Percentiles rank a stretch among this genome's conserved stretches.
phyloP scores from a whole-genome alignment of 2,888 invertebrate species.

The Apamea crenata region DNA sequence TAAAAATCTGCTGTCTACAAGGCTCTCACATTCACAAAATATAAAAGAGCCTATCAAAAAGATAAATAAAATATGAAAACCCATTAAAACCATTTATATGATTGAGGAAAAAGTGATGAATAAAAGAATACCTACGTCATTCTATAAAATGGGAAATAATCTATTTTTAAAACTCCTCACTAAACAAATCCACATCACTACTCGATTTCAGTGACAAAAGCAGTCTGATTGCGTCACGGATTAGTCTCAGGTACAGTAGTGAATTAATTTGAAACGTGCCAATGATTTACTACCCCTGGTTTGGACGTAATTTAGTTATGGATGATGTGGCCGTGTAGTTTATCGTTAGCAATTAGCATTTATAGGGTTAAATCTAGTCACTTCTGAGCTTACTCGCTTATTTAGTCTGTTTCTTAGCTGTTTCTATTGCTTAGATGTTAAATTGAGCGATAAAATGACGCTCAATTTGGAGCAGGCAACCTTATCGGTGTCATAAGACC shows the following conservation, averaged over 20 bases:
- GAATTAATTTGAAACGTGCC: slow-evolving; percentile 86
- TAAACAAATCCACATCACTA: slow-evolving; percentile 46
- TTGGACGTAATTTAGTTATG: slow-evolving; percentile 82
- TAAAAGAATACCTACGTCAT: not conserved
- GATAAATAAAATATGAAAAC: too few species aligned
- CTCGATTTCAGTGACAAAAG: slow-evolving; percentile 76
- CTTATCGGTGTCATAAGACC: not conserved
- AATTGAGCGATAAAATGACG: slow-evolving; percentile 30
- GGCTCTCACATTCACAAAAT: too few species aligned
- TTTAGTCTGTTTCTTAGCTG: slow-evolving; percentile 18
- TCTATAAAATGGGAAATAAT: not conserved
- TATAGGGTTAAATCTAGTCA: slow-evolving; percentile 67
- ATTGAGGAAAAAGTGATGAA: not conserved
- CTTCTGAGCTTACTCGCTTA: slow-evolving; percentile 40
- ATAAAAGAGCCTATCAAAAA: too few species aligned
- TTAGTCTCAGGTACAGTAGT: slow-evolving; percentile 79
- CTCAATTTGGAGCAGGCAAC: not conserved
- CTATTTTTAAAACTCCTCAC: slow-evolving; percentile 9
- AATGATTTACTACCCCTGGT: slow-evolving; percentile 84
- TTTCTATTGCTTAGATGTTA: slow-evolving; percentile 1
- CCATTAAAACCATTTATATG: not conserved
- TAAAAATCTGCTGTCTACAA: too few species aligned
- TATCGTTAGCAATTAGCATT: slow-evolving; percentile 79
- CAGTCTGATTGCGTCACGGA: slow-evolving; percentile 78
- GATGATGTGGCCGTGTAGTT: slow-evolving; percentile 79